These are phyloP conservation scores for Chelmon rostratus DNA, from an alignment of 2,797 vertebrate species.

Conservation along the genomic window DNA sequence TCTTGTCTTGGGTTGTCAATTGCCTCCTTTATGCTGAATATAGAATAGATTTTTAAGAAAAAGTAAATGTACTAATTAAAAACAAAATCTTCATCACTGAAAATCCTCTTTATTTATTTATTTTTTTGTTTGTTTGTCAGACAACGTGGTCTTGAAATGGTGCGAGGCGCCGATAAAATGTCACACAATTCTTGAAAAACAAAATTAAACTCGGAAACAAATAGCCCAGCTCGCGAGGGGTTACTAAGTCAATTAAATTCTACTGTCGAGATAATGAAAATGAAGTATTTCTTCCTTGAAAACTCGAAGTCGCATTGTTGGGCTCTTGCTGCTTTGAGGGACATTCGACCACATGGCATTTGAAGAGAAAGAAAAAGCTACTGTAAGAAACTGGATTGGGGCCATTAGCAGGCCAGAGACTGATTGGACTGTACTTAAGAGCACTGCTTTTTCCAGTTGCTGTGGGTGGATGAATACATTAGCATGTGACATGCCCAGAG, in stretches of 20 bases:
- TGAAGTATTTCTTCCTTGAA: slow-evolving; percentile 49
- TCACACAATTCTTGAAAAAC: slow-evolving; percentile 41
- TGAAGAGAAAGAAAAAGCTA: slow-evolving; percentile 62
- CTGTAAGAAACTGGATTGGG: slow-evolving; percentile 66
- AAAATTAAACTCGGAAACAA: slow-evolving; percentile 57
- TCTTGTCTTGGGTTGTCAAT: slow-evolving; percentile 71
- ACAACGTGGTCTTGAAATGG: slow-evolving; percentile 39
- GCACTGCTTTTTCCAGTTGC: slow-evolving; percentile 68
- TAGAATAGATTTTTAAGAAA: slow-evolving; percentile 83
- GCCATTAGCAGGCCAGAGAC: slow-evolving; percentile 73
- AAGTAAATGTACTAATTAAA: slow-evolving; percentile 82
- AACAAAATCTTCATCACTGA: slow-evolving; percentile 73
- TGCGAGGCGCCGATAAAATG: slow-evolving; percentile 46
- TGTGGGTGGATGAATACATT: slow-evolving; percentile 81
- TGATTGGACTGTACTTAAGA: slow-evolving; percentile 80
- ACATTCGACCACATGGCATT: slow-evolving; percentile 65
- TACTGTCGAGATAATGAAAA: slow-evolving; percentile 54
- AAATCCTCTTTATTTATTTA: slow-evolving; percentile 53
- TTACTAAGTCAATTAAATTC: slow-evolving; percentile 54
- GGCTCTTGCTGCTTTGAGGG: slow-evolving; percentile 50
- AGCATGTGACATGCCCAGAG: slow-evolving; percentile 73
- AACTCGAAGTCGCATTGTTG: slow-evolving; percentile 42
- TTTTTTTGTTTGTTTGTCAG: slow-evolving; percentile 17
- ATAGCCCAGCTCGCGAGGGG: slow-evolving; percentile 16
- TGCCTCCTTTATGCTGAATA: slow-evolving; percentile 75